phyloP scores from a whole-genome alignment of 2,797 vertebrate species.

The Spizella passerina region DNA sequence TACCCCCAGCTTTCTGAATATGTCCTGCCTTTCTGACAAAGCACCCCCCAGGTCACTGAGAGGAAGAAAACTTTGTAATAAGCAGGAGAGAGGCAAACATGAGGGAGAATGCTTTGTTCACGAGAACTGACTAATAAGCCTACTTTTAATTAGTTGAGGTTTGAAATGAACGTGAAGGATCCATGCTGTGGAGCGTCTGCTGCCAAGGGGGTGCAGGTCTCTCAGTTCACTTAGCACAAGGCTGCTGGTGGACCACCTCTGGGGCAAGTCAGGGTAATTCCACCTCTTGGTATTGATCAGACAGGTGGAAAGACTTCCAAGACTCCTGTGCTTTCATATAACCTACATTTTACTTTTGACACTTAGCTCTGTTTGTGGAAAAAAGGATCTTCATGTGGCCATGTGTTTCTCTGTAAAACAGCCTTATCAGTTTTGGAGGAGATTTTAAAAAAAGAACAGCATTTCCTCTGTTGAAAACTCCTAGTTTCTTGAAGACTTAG shows the following conservation, averaged over 20 bases:
- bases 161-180: neutral
- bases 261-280: neutral
- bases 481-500: neutral
- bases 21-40: neutral
- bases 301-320: conserved; percentile 16
- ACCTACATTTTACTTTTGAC: neutral
- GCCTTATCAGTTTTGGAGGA: neutral
- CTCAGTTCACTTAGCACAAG: neutral
- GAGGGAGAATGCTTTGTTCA: neutral
- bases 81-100: neutral
- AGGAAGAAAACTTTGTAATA: neutral
- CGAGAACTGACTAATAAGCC: neutral
- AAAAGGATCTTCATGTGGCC: neutral
- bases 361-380: neutral
- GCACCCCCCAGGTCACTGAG: neutral
- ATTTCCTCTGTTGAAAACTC: neutral
- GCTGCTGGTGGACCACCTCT: neutral
- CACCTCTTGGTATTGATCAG: neutral
- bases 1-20: neutral
- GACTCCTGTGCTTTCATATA: neutral
- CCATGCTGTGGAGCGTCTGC: neutral
- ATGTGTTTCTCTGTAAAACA: neutral
- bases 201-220: neutral
- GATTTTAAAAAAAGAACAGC: neutral
- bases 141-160: neutral